Evolutionary conservation across 2,113 vertebrate genomes (phyloP), one percentile per base, ranked within the genome.

Genomic region (Alexandromys fortis): DNA sequence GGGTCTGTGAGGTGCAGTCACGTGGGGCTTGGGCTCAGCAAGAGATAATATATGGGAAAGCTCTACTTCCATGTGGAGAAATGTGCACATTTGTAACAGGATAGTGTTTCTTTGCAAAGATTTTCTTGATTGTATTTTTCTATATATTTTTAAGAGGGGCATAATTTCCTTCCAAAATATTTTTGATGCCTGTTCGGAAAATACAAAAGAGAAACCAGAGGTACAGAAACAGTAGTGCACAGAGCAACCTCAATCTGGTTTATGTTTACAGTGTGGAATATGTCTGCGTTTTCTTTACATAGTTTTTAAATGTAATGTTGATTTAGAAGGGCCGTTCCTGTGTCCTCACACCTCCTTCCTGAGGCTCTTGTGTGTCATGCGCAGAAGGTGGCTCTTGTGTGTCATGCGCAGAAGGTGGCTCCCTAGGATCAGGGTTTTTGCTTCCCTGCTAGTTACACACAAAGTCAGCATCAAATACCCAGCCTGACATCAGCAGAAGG

Each of bases 81-180:
- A 8, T n/a, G 7, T 52, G 11, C 72, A 35, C 11, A 3, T 86
- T 47, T 63, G 33, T 82, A 61, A 55, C 1, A 85, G 21, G 55
- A 19, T 17, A 11, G 82, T 78, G 35, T 90, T 70, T 63, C 58
- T 42, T 38, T 89, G 47, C 73, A 76, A 47, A 77, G 93, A 55
- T 26, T 89, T 83, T 73, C 17, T 82, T 94, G 55, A 55, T 68
- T 83, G 4, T 75, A 61, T 77, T 63, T 86, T 95, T 67, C 52
- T 68, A 0, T 70, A 79, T 10, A 38, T 91, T 28, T 86, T 11
- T 75, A 86, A 73, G 72, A 94, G 55, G 68, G 83, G 89, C 70
- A 83, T 70, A 63, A 67, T 81, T 92, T 68, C 49, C 21, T 86
- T 94, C 30, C 55, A 95, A 47, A 87, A 70, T 94, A 47, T 77